Base-by-base conservation (phyloP, 92 coral and sea anemone genomes). In the Parazoanthus darwini region DNA sequence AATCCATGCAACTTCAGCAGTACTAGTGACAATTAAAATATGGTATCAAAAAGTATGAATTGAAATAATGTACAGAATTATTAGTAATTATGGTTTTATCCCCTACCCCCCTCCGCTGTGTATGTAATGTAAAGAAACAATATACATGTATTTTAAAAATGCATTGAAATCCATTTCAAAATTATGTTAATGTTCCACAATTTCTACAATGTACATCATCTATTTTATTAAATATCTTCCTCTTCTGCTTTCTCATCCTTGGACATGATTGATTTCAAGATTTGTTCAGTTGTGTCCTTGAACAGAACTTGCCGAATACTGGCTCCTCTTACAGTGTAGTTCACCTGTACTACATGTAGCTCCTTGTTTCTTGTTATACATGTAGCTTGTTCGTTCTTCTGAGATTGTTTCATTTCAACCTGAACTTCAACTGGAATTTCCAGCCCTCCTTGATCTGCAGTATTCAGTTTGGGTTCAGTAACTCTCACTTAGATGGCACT, bases 321-420 rank as follows among this genome's bases (percentile, higher is more conserved):
- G 80, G 80, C 80, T 76, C 80, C 48, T 76, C 35, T 29, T 29
- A 29, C 33, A 0, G 33, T 29, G 38, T 70, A 42, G 48, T 76
- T 37, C 36, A 13, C 54, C 16, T 76, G 50, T 76, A 76, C 37
- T 29, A 29, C 33, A 29, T 29, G 33, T 29, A 76, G 80, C 46
- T 42, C n/a, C 50, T 76, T 76, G 80, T 76, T 42, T 43, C 37
- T 76, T 23, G n/a, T 43, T 76, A 76, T 25, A n/a, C n/a, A n/a
- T n/a, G n/a, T n/a, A 76, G 80, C 80, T 76, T 76, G 80, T 70
- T 70, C 14, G 15, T 70, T 70, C 75, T 70, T 70, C 75, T 70
- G 75, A 35, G 75, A 70, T 35, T n/a, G 75, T n/a, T 70, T 9
- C 36, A 70, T 70, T 35, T 70, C 75, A 35, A 70, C 35, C 26